Evolutionary conservation across 2,888 invertebrate genomes (phyloP).

Genomic region (Conomelus anceps): DNA sequence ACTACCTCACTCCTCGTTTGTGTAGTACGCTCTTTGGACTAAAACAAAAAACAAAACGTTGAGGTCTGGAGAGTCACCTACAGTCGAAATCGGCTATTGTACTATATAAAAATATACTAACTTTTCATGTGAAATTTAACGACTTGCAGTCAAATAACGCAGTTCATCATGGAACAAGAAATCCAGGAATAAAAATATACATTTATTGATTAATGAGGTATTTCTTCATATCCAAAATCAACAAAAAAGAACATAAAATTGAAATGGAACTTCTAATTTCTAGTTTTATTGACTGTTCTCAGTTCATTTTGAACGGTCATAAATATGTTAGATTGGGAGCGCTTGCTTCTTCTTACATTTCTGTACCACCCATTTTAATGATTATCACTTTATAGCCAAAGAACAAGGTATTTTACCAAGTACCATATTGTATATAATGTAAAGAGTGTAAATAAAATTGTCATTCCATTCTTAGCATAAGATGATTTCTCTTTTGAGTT

Average conservation of each 20-base stretch:
- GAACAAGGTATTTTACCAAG: not conserved
- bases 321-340: not conserved
- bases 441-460: conserved; percentile 18
- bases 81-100: too few relatives aligned
- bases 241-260: not conserved
- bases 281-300: not conserved
- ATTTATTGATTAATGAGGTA: too few relatives aligned
- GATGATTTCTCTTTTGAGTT: not conserved
- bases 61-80: too few relatives aligned
- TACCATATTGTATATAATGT: conserved; percentile 16
- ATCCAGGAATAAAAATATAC: too few relatives aligned
- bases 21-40: too few relatives aligned
- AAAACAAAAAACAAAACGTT: too few relatives aligned
- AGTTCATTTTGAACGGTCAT: too few relatives aligned
- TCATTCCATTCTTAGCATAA: not conserved
- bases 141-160: too few relatives aligned
- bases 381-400: not conserved
- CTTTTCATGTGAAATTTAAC: too few relatives aligned
- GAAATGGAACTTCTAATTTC: not conserved
- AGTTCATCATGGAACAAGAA: too few relatives aligned
- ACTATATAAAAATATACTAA: too few relatives aligned
- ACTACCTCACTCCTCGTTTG: too few relatives aligned
- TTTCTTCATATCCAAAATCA: not conserved
- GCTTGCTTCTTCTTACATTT: not conserved
- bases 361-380: not conserved